A percentile compares a stretch with the other conserved stretches of the same genome.
These are phyloP conservation scores for Etia nguti DNA, from an alignment of 2,113 vertebrate genomes.

Conservation along the genomic window DNA sequence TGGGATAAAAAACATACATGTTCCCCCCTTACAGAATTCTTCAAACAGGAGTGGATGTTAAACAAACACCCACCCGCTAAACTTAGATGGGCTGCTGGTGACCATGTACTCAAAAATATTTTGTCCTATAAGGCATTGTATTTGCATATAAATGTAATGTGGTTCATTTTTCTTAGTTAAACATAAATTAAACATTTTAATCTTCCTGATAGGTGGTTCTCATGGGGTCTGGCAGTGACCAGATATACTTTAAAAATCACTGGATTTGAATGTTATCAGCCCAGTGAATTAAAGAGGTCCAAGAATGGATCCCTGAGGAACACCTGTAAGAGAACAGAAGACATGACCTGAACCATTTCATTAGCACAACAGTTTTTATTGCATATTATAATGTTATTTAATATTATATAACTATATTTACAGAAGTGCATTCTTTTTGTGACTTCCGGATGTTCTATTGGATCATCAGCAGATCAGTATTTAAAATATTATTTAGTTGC, in stretches of 20 bases:
- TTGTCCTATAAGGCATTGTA: background rate
- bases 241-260: background rate
- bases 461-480: rapidly evolving
- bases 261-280: background rate
- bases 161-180: background rate
- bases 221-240: background rate
- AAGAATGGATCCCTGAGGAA: background rate
- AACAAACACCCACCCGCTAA: rapidly evolving
- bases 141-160: background rate
- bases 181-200: background rate
- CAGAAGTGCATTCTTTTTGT: background rate
- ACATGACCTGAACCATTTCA: background rate
- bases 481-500: background rate
- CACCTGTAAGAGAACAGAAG: background rate
- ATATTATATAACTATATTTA: background rate
- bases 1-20: background rate
- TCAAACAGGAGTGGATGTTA: background rate
- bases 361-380: background rate
- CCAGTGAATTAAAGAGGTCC: background rate
- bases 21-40: background rate
- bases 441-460: rapidly evolving
- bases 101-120: background rate
- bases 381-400: background rate
- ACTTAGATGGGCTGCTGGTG: background rate
- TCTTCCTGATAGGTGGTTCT: too few species aligned